phyloP scores from a whole-genome alignment of 2,113 vertebrate genomes.

The Pollachius pollachius region DNA sequence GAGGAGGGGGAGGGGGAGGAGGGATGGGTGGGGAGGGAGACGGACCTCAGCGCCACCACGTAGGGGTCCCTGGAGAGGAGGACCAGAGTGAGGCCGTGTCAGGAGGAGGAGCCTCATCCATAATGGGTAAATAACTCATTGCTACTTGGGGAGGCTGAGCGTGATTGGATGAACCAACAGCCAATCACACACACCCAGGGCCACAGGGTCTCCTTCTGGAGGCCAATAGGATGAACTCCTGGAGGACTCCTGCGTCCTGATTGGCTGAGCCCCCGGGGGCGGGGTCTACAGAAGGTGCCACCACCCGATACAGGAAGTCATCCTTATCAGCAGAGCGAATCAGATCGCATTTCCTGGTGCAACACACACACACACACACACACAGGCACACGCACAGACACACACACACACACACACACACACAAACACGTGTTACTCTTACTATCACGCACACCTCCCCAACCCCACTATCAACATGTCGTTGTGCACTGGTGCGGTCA shows the following conservation, averaged over 20 bases:
- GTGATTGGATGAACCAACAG: neutral
- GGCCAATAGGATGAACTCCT: conserved; percentile 89
- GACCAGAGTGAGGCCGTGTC: neutral
- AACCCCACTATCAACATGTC: neutral
- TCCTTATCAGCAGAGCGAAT: conserved; percentile 85
- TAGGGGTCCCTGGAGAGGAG: conserved; percentile 81
- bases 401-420: conserved; percentile 1
- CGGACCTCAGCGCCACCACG: conserved; percentile 86
- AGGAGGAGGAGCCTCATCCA: too few species aligned
- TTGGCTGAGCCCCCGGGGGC: conserved; percentile 4
- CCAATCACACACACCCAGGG: conserved; percentile 70
- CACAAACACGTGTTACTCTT: neutral
- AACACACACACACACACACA: neutral
- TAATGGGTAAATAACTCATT: too few species aligned
- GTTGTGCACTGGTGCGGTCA: neutral
- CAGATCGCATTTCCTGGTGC: conserved; percentile 77
- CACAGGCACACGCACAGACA: neutral
- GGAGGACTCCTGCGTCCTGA: conserved; percentile 63
- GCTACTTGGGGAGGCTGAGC: too few species aligned
- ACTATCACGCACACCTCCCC: too few species aligned
- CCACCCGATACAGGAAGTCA: conserved; percentile 85
- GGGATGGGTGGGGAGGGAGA: conserved; percentile 83
- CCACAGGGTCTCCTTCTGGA: conserved; percentile 84
- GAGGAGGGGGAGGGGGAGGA: conserved; percentile 84
- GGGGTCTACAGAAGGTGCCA: conserved; percentile 68